Evolutionary conservation across 2,888 invertebrate species (phyloP).

Genomic region (Acrocera orbiculus): DNA sequence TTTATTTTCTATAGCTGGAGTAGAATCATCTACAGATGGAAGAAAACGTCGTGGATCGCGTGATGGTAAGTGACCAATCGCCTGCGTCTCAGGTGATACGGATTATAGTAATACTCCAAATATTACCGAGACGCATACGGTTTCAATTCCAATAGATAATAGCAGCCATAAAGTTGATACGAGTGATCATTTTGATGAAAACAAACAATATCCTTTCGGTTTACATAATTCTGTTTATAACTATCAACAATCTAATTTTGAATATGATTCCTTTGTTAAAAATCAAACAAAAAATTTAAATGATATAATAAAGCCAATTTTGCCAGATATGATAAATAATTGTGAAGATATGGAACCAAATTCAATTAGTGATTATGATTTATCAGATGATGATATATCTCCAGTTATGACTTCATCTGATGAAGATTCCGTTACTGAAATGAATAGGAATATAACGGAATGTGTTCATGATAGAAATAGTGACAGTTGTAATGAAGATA

Average conservation of each 20-base stretch:
- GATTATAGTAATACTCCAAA: slow-evolving; percentile 2
- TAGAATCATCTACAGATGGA: slow-evolving; percentile 25
- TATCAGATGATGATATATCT: slow-evolving; percentile 10
- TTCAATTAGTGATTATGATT: slow-evolving; percentile 11
- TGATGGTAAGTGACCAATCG: slow-evolving; percentile 56
- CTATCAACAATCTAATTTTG: too few relatives aligned
- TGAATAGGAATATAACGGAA: not conserved
- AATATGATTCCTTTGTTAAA: too few relatives aligned
- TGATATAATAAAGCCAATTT: not conserved
- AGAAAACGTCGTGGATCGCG: slow-evolving; percentile 47
- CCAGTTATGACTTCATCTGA: slow-evolving; percentile 11
- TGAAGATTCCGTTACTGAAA: slow-evolving; percentile 2
- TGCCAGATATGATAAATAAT: slow-evolving; percentile 5
- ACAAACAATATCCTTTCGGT: too few relatives aligned
- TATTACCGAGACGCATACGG: too few relatives aligned
- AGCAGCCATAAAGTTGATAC: too few relatives aligned
- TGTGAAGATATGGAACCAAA: slow-evolving; percentile 7
- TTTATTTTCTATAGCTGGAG: slow-evolving; percentile 20
- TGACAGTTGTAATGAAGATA: slow-evolving; percentile 4
- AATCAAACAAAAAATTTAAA: too few relatives aligned
- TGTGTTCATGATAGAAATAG: slow-evolving; percentile 1
- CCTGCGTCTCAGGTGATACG: slow-evolving; percentile 31
- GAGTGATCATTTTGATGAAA: too few relatives aligned
- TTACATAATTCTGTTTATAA: too few relatives aligned
- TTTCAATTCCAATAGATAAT: too few relatives aligned